Base-by-base conservation (phyloP, 1,140 invertebrate genomes). In the Xylocopa sonorina region DNA sequence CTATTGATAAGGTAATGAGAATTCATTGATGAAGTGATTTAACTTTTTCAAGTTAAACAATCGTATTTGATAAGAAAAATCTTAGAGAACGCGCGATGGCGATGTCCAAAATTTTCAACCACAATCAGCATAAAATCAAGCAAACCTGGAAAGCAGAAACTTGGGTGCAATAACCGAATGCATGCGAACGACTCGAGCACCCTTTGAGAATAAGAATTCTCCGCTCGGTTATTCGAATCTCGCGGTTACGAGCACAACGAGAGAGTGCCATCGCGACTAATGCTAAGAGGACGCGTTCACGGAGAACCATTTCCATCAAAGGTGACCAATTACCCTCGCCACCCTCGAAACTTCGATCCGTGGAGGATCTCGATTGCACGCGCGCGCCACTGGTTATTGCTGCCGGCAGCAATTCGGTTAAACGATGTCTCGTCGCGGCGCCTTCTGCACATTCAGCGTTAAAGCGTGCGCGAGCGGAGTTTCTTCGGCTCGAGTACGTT, bases 301-400 rank as follows among this genome's bases (percentile, higher is more conserved):
- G 21, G 24, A 18, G 14, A 43, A 9, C n/a, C n/a, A n/a, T 16
- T 18, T 34, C 16, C 34, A 53, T 38, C 57, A 71, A 53, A 63
- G 48, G 24, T 72, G 48, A 63, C 48, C 68, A 69, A 78, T 73
- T 64, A 73, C 34, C 9, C 16, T 18, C 4, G 34, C 2, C n/a
- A n/a, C n/a, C 12, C 6, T 29, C 29, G 29, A 6, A 18, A 41
- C 73, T 41, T 6, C 46, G 46, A 62, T 29, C 9, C 41, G 12
- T 21, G 0, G 7, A 27, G 43, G 21, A 76, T 46, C 18, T 27
- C 48, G 3, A 1, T n/a, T n/a, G 24, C 32, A 27, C n/a, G 9
- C 41, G n/a, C 60, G 53, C 12, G 55, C 46, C 34, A n/a, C n/a
- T 64, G 71, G 67, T 71, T 72, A 80, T 80, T 83, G 81, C 71